A percentile compares a stretch with the other conserved stretches of the same genome.
Conservation (phyloP, 1,140 invertebrate species). For the Agrypnia vestita region DNA sequence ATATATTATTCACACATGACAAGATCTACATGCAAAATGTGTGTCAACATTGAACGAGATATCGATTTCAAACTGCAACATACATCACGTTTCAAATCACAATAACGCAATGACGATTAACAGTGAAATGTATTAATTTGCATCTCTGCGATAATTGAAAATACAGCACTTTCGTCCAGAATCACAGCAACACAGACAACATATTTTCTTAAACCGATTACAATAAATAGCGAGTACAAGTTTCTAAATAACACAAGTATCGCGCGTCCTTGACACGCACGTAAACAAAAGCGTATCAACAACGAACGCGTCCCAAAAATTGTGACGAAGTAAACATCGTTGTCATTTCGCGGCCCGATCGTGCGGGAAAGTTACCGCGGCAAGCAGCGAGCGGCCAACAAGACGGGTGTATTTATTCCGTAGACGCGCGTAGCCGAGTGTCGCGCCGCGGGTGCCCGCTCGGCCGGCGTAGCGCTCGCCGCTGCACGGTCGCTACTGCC, state of each 20-base stretch:
- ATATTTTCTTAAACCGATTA: too few species aligned
- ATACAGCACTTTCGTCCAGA: too few species aligned
- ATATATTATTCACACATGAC: conserved; percentile 7
- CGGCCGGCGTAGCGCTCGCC: conserved; percentile 27
- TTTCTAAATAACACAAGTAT: not conserved
- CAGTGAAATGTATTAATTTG: too few species aligned
- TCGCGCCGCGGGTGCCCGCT: conserved; percentile 3
- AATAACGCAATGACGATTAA: not conserved
- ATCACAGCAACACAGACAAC: too few species aligned
- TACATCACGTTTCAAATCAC: not conserved
- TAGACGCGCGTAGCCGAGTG: not conserved
- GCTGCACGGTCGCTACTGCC: conserved; percentile 37
- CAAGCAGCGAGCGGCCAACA: not conserved
- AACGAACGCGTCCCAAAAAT: not conserved
- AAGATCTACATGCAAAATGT: not conserved
- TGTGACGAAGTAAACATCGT: not conserved
- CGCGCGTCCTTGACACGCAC: not conserved
- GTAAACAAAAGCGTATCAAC: conserved; percentile 16
- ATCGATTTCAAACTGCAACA: conserved; percentile 1
- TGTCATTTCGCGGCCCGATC: not conserved
- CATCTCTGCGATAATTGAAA: too few species aligned
- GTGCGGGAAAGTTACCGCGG: not conserved
- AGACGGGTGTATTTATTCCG: too few species aligned
- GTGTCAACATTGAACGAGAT: not conserved
- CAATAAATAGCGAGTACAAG: too few species aligned